Base-by-base conservation (phyloP, 2,888 invertebrate species). In the Phaedon cochleariae region DNA sequence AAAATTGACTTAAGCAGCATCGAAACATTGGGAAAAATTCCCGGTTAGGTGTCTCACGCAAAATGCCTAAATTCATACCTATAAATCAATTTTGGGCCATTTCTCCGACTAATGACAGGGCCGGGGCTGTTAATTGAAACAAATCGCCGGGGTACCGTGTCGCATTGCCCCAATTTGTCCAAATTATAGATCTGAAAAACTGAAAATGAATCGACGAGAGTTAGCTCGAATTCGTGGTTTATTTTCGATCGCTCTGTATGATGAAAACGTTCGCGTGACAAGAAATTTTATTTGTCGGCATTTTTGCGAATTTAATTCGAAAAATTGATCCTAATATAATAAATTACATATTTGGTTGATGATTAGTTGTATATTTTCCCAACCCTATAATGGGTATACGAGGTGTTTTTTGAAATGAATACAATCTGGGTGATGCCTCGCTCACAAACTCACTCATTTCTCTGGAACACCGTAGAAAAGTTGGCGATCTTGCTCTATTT, bases 91-190 rank as follows among this genome's bases (percentile, higher is more conserved):
- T 45, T 45, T 3, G 29, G 45, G 18, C 31, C 22, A 57, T 57
- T 18, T 57, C 22, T 57, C 57, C 57, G 57, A 57, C 70, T 74
- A 74, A 74, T 74, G 66, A 72, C 67, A 72, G 74, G 71, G 69
- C 65, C 37, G 54, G 29, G 59, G 51, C 49, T 45, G 17, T 64
- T 72, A 72, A 74, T 71, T 72, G 72, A 72, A 72, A 70, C 15
- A 62, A 62, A 62, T 62, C 41, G 57, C 64, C 67, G 15, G 41
- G 41, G n/a, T 41, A 26, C 41, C 41, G 41, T 41, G 15, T 10
- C 26, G 22, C 34, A 37, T 18, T 20, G 21, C 22, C 18, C 20
- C n/a, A 37, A 54, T 54, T 54, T 18, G 54, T 12, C 22, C n/a
- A 10, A 51, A 51, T 37, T 54, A 54, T 37, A 20, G 20, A 54